These are phyloP conservation scores for Trinorchestia longiramus DNA, from an alignment of 1,140 invertebrate species.

Conservation along the genomic window DNA sequence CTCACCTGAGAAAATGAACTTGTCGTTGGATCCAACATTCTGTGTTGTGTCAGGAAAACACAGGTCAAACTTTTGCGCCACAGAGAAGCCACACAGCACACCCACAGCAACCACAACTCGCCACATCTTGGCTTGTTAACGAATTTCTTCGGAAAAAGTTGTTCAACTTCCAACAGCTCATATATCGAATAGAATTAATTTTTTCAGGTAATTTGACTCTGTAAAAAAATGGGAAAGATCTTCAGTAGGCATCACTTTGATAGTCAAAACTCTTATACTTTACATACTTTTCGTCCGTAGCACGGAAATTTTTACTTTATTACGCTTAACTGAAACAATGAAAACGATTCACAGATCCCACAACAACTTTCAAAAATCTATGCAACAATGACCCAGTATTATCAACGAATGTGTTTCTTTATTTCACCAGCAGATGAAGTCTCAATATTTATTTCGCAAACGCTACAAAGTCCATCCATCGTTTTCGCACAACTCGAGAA, in stretches of 20 bases:
- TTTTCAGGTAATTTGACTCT: background rate
- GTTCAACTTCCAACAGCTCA: background rate
- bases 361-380: no score
- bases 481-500: no score
- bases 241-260: background rate
- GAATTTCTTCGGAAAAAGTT: background rate
- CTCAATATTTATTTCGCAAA: no score
- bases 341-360: no score
- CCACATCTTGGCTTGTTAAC: background rate
- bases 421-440: no score
- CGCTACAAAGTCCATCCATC: no score
- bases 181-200: background rate
- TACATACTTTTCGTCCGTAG: no score
- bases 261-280: background rate
- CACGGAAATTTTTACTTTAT: no score
- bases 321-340: no score
- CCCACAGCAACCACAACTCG: background rate
- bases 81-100: background rate
- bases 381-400: no score
- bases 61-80: background rate
- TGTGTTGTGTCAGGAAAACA: background rate
- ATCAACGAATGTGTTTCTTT: no score
- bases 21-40: background rate
- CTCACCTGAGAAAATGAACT: conserved; percentile 33
- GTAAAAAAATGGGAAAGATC: background rate